Base-by-base conservation (phyloP, 2,113 vertebrate genomes). In the Planiliza haematocheilus region DNA sequence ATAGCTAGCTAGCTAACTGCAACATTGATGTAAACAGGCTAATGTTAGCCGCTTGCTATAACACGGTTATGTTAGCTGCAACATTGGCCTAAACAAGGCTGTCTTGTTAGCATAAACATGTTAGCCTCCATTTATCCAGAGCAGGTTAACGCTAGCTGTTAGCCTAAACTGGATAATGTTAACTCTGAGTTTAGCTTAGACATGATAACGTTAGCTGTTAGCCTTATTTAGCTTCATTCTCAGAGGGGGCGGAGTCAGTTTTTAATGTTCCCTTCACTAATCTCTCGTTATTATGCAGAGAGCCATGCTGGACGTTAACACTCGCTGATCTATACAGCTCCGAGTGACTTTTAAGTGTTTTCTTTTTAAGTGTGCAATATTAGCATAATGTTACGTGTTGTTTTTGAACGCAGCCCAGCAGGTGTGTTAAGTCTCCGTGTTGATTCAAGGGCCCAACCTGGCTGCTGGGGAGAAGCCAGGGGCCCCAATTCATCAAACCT, bases 321-420 rank as follows among this genome's bases (percentile, higher is more conserved):
- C 10, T n/a, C 56, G 45, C 18, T 20, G 46, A 37, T 48, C 38
- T 12, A 49, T 41, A 51, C 38, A 39, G 14, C 46, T 39, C 38
- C 41, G 7, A 11, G 39, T 52, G 49, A 17, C 60, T 56, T 17
- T 42, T 10, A n/a, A n/a, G n/a, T 52, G 41, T 12, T 34, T 43
- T 53, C 10, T 20, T 21, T 36, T 72, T 21, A 51, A 60, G 74
- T 79, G 91, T 93, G 90, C 86, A 91, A 89, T 91, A 90, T 78
- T 34, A 73, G 69, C 56, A 13, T 21, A 45, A 2, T 59, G 49
- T 68, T 36, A 30, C 2, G 24, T 30, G 24, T 1, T 9, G 0
- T 41, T 41, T 67, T 73, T 77, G 34, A 69, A 66, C 59, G 38
- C 66, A 63, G 65, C 45, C 21, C 7, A 46, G 49, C 36, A 68